These are phyloP conservation scores for Salarias fasciatus DNA, from an alignment of 2,797 vertebrate species.

Conservation along the genomic window DNA sequence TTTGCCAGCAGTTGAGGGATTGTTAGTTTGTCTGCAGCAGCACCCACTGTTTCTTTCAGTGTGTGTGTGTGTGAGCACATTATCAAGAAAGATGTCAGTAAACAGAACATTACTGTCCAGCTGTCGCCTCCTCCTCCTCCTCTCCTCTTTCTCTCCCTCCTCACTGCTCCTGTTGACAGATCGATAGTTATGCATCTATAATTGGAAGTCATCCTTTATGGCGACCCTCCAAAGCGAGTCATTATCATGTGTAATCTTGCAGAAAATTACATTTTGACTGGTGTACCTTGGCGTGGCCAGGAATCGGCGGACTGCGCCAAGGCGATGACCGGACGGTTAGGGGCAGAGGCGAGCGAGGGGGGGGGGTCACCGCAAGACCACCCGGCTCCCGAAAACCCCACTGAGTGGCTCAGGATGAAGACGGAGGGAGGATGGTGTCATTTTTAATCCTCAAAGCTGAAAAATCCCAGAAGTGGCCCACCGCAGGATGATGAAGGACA, in stretches of 20 bases:
- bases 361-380: slow-evolving; percentile 24
- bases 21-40: slow-evolving; percentile 41
- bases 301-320: slow-evolving; percentile 70
- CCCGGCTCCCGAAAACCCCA: not conserved
- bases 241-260: slow-evolving; percentile 89
- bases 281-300: slow-evolving; percentile 65
- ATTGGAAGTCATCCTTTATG: slow-evolving; percentile 82
- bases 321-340: slow-evolving; percentile 31
- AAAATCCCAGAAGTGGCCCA: slow-evolving; percentile 6
- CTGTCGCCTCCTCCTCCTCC: not conserved
- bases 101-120: slow-evolving; percentile 50
- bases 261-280: slow-evolving; percentile 89
- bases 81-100: slow-evolving; percentile 40
- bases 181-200: slow-evolving; percentile 85
- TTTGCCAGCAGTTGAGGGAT: slow-evolving; percentile 56
- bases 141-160: not conserved
- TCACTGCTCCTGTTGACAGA: slow-evolving; percentile 76
- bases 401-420: not conserved
- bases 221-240: slow-evolving; percentile 81
- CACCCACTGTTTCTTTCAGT: slow-evolving; percentile 14
- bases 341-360: no score
- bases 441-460: slow-evolving; percentile 14
- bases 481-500: slow-evolving; percentile 25
- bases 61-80: slow-evolving; percentile 12
- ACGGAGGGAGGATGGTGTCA: not conserved